phyloP scores from a whole-genome alignment of 2,888 invertebrate species.

The Prionchulus punctatus region DNA sequence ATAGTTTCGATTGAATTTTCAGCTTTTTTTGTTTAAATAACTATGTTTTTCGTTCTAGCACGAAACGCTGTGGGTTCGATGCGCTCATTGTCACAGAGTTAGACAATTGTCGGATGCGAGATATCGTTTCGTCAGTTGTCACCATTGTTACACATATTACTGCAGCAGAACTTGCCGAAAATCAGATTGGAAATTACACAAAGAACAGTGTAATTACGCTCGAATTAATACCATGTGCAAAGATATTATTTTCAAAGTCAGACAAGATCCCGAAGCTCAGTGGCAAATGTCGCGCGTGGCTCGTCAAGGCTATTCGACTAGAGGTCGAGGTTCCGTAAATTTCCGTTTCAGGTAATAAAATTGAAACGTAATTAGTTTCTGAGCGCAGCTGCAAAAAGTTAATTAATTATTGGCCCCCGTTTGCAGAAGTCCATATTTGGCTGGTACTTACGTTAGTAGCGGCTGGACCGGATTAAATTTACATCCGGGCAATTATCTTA shows the following conservation, averaged over 20 bases:
- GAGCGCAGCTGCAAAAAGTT: no score
- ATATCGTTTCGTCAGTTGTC: slow-evolving; percentile 69
- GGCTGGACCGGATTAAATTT: slow-evolving; percentile 63
- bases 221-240: slow-evolving; percentile 75
- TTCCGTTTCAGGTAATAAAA: slow-evolving; percentile 53
- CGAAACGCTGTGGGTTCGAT: slow-evolving; percentile 24
- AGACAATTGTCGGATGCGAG: slow-evolving; percentile 52
- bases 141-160: slow-evolving; percentile 84
- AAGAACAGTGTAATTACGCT: slow-evolving; percentile 65
- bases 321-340: slow-evolving; percentile 77
- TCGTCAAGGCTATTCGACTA: slow-evolving; percentile 60
- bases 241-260: slow-evolving; percentile 38
- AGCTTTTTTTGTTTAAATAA: no score
- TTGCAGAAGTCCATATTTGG: slow-evolving; percentile 28
- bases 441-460: slow-evolving; percentile 55
- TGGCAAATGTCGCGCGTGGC: slow-evolving; percentile 60
- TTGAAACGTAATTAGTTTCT: no score
- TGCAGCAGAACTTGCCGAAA: slow-evolving; percentile 77
- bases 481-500: slow-evolving; percentile 23
- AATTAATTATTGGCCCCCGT: no score
- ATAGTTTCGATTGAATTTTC: neutral
- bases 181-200: slow-evolving; percentile 81
- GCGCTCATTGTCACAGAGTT: slow-evolving; percentile 29
- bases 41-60: slow-evolving; percentile 11
- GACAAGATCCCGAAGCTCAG: slow-evolving; percentile 39